A percentile compares a stretch with the other conserved stretches of the same genome.
Evolutionary conservation across 2,113 vertebrate species (phyloP).

Genomic region (Alectura lathami): DNA sequence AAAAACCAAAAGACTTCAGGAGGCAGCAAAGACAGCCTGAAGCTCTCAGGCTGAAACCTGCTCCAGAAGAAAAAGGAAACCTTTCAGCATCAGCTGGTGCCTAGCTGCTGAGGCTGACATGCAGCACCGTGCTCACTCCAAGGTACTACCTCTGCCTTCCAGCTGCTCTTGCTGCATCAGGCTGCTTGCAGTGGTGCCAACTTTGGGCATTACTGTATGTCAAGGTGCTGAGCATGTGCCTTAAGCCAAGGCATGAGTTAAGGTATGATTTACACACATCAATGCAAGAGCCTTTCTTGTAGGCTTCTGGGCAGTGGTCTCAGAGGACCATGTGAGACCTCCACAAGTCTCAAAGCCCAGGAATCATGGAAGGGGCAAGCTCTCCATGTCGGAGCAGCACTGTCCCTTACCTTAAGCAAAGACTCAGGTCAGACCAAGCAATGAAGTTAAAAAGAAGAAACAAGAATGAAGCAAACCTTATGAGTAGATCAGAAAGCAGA

Average conservation of each 20-base stretch:
- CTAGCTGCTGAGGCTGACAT: neutral
- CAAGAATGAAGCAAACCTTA: neutral
- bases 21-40: neutral
- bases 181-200: neutral
- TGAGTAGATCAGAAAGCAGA: neutral
- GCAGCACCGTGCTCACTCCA: fast-evolving
- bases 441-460: neutral
- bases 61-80: fast-evolving
- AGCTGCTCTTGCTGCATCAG: neutral
- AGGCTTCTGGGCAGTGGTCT: neutral
- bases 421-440: neutral
- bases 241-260: neutral
- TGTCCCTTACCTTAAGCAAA: neutral
- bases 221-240: fast-evolving
- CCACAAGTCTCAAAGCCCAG: neutral
- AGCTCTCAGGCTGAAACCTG: neutral
- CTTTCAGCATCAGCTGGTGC: neutral
- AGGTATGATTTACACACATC: neutral
- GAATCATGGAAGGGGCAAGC: neutral
- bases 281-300: neutral
- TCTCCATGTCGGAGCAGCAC: neutral
- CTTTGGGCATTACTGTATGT: neutral
- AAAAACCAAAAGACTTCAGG: neutral
- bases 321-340: neutral
- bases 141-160: neutral